Base-by-base conservation (phyloP, 2,797 vertebrate genomes). In the Gobionotothen gibberifrons region DNA sequence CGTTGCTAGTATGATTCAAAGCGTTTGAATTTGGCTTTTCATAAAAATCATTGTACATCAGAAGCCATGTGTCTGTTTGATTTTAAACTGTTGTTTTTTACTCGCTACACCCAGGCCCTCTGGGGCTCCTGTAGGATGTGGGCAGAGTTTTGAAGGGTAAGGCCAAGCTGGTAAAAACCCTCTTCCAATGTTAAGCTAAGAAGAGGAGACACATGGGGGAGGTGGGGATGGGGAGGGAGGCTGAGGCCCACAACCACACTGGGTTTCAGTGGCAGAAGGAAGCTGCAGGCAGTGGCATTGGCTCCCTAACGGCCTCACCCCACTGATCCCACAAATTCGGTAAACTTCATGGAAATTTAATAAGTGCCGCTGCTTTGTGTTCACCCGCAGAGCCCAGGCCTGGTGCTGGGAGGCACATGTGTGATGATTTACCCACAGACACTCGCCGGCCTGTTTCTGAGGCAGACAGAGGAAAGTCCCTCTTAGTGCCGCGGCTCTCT, bases 301-400 rank as follows among this genome's bases (percentile, higher is more conserved):
- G 79, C 83, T 90, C 85, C 90, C 92, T 64, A 72, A 90, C 61
- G 82, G 92, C 92, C 80, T 91, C 86, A 92, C 90, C 93, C 93
- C 89, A 91, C 92, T 89, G 92, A 95, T 94, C 93, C 92, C 81
- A 74, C 93, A 94, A 94, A 96, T 95, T 93, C 73, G 80, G 94
- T 95, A 92, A 94, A 93, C 92, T 93, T 95, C 90, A 93, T 94
- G 93, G 94, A 95, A 94, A 95, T 94, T 86, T 94, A 95, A 95
- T 95, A 92, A 94, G 91, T 81, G 89, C 83, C 40, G 84, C 90
- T 83, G 92, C 88, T 94, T 95, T 96, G 93, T 88, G 79, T 91
- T 89, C 85, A 88, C 92, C 93, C 90, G 75, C 92, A 87, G 90
- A 94, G 93, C 84, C 85, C 80, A 65, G 86, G 85, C 80, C 88